Base-by-base conservation (phyloP, 2,888 invertebrate species). In the Philopedon plagiatum region DNA sequence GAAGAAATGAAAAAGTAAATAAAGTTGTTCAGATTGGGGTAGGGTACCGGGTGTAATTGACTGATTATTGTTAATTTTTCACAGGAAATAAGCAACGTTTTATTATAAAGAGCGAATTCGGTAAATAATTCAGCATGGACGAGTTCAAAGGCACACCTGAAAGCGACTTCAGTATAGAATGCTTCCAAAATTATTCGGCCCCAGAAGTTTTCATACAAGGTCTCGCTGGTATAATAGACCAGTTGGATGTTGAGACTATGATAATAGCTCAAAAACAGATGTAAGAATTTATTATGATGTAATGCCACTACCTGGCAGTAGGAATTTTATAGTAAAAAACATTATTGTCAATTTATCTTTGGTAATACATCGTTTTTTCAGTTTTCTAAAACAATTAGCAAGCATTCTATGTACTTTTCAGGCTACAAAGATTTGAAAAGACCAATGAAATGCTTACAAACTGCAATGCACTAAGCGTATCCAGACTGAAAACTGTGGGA, bases 391-490 rank as follows among this genome's bases (percentile, higher is more conserved):
- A 5, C 23, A 19, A 13, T 51, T 56, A 18, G n/a, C n/a, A n/a
- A n/a, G n/a, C n/a, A n/a, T n/a, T n/a, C n/a, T n/a, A n/a, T n/a
- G n/a, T n/a, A n/a, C 15, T 26, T 46, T 88, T 1, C 82, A 97
- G 97, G 95, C 85, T 99, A 23, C 95, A 96, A 81, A 89, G 98
- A 65, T 99, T 98, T 87, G 99, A 99, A 83, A 99, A 99, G 85
- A 99, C 99, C 0, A 99, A 99, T 82, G 99, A 99, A 87, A 99
- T 99, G 99, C 87, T 99, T 29, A 93, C 96, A 8, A 99, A 98
- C 84, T 98, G 98, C 83, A 98, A 98, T 85, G 94, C 95, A 15
- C 85, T 99, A n/a, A 96, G 98, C 0, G 92, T 94, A 2, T 93
- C 93, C 75, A 90, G 99, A 9, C 89, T 96, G 63, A 94, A 96